Base-by-base conservation (phyloP, 2,888 invertebrate genomes). In the Petrolisthes manimaculis region DNA sequence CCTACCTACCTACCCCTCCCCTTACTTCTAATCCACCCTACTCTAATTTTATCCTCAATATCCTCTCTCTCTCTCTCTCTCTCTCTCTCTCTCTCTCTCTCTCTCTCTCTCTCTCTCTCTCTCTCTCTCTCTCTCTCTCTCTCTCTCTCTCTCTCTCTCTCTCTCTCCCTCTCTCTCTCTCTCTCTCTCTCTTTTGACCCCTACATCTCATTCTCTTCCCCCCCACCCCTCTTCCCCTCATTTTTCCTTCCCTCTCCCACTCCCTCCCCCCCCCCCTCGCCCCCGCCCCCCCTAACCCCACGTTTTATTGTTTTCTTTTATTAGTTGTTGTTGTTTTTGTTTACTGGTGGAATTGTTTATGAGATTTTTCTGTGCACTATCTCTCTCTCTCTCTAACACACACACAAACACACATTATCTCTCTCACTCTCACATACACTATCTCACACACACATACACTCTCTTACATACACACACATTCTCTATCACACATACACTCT, bases 151-250 rank as follows among this genome's bases (percentile, higher is more conserved):
- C 81, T 37, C 56, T 81, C 61, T 56, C 61, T 61, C 81, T 81
- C 81, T 81, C 81, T 61, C 81, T 81, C 81, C 56, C 81, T 61
- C 81, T 81, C 81, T 81, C 81, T 81, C 81, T 81, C 81, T 81
- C 81, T 81, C 61, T 81, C 81, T 81, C 81, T 81, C 81, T 81
- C 67, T 81, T 56, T 81, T 55, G 53, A 53, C 80, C 56, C 61
- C 56, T 24, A 56, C 61, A 8, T 21, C 21, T 8, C n/a, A 9
- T 14, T 21, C 21, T 21, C n/a, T 21, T 75, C 21, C 75, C 75
- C 24, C 75, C n/a, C 21, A 8, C 21, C 75, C 21, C 21, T 75
- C 75, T 75, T 21, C 75, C 75, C n/a, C 21, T 75, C n/a, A 8
- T 21, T 8, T 8, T n/a, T 6, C 21, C 75, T 8, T 79, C 54